phyloP scores from a whole-genome alignment of 2,797 vertebrate genomes.

The Dipus sagitta region DNA sequence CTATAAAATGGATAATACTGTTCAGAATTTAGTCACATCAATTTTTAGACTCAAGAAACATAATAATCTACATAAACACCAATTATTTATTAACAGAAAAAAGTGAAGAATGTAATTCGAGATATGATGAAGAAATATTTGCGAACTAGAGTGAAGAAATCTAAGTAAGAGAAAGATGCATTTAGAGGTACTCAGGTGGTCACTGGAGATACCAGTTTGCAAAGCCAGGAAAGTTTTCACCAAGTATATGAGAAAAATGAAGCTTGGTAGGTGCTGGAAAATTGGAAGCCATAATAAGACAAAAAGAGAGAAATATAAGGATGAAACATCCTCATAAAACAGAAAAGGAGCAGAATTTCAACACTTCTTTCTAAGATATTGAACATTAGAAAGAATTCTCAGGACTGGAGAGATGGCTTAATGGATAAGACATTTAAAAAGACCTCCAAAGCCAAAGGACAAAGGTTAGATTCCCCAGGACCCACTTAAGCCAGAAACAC shows the following conservation, averaged over 20 bases:
- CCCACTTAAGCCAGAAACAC: too few relatives aligned
- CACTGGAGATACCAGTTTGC: neutral
- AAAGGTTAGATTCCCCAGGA: too few relatives aligned
- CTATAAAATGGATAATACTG: too few relatives aligned
- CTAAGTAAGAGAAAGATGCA: neutral
- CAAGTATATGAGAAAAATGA: neutral
- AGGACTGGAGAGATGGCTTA: too few relatives aligned
- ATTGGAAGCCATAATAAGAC: neutral
- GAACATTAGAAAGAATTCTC: too few relatives aligned
- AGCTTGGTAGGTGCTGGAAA: neutral
- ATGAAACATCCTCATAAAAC: neutral
- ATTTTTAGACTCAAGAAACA: neutral
- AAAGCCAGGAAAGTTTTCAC: neutral
- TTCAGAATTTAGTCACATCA: neutral
- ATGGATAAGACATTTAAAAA: too few relatives aligned
- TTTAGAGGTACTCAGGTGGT: too few relatives aligned
- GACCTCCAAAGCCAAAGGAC: too few relatives aligned
- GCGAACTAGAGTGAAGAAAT: neutral
- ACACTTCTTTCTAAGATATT: neutral
- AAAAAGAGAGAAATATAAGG: neutral
- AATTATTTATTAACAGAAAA: neutral
- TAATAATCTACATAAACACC: neutral
- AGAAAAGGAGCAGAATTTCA: neutral
- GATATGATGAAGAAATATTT: too few relatives aligned
- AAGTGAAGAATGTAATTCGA: neutral